A percentile compares a stretch with the other conserved stretches of the same genome.
Evolutionary conservation across 2,113 vertebrate species (phyloP).

Genomic region (Apus apus): DNA sequence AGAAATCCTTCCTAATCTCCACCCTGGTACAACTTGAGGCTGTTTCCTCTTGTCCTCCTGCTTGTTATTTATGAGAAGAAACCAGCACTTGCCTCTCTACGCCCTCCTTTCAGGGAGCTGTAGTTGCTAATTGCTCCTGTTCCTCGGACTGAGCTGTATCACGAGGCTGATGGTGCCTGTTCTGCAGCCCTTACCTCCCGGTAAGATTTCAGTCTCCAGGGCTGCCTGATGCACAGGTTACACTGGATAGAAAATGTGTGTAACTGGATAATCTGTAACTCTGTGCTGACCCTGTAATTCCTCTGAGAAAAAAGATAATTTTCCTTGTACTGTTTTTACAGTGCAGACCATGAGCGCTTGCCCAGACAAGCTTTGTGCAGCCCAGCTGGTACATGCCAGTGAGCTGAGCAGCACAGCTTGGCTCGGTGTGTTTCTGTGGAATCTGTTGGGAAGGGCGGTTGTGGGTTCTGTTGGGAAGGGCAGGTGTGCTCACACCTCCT

Average conservation of each 20-base stretch:
- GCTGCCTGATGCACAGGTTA: neutral
- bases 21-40: too few relatives aligned
- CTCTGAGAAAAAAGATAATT: neutral
- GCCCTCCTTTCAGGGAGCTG: too few relatives aligned
- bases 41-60: neutral
- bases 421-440: neutral
- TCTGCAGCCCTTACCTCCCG: neutral
- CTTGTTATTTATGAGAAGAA: too few relatives aligned
- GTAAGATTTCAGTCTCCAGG: neutral
- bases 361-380: neutral
- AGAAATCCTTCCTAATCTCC: too few relatives aligned
- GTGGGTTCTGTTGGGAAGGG: neutral
- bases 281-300: neutral
- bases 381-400: neutral
- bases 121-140: neutral
- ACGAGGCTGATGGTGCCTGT: neutral
- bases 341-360: neutral
- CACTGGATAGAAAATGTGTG: neutral
- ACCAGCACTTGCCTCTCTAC: too few relatives aligned
- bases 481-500: neutral
- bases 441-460: neutral
- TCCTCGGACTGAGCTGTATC: rapidly evolving
- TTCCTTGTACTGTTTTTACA: neutral
- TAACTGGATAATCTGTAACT: neutral
- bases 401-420: neutral